Percentiles rank a stretch among this genome's conserved stretches.
These are phyloP conservation scores for Puffinus mauretanicus DNA, from an alignment of 2,113 vertebrate genomes.

Conservation along the genomic window DNA sequence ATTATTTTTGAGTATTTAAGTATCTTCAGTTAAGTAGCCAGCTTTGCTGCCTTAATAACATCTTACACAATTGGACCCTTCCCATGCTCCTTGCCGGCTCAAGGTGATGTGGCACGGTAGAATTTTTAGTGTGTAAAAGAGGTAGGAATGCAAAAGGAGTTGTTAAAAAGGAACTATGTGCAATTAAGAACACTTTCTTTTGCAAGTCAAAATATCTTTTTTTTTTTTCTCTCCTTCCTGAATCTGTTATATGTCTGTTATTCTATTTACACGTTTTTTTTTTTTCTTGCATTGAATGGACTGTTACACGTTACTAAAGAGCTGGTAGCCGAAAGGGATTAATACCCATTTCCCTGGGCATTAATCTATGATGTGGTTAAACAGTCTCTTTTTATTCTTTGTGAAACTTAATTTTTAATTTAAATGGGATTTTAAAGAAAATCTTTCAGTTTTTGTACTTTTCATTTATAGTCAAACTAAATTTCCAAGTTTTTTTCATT, in stretches of 20 bases:
- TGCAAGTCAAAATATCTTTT: background rate
- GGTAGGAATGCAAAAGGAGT: background rate
- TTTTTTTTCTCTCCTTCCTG: background rate
- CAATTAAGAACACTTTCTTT: background rate
- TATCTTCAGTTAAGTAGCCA: slow-evolving; percentile 29
- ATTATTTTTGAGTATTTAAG: slow-evolving; percentile 52
- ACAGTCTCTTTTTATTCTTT: background rate
- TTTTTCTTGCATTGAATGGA: background rate
- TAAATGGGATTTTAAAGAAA: background rate
- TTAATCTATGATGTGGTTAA: background rate
- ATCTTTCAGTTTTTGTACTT: background rate
- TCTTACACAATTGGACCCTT: slow-evolving; percentile 27
- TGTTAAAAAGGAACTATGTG: background rate
- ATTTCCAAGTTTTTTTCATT: background rate
- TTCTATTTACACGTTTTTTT: background rate
- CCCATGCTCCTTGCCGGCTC: background rate
- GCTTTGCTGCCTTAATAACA: slow-evolving; percentile 45
- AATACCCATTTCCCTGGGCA: background rate
- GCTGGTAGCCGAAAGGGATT: background rate
- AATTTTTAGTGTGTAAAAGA: background rate
- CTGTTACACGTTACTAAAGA: background rate
- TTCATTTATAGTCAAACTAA: background rate
- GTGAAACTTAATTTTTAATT: background rate
- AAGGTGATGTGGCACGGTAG: rapidly evolving
- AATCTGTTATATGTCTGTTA: background rate